phyloP scores from a whole-genome alignment of 92 coral and sea anemone genomes.

The Diadumene lineata region DNA sequence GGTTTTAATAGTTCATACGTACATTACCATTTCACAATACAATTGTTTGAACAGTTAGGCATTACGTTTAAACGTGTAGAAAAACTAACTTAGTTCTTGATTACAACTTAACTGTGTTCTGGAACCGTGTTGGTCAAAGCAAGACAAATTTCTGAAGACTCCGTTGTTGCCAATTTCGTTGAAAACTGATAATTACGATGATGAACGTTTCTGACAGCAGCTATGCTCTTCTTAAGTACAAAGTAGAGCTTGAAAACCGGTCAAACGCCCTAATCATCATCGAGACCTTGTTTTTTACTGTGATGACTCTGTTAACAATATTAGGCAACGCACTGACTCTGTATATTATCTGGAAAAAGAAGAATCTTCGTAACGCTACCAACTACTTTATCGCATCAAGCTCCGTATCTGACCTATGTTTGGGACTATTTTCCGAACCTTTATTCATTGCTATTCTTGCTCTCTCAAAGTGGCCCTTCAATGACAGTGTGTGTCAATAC shows the following conservation, averaged over 20 bases:
- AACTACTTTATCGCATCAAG: conserved; percentile 53
- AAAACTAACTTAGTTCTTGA: too few species aligned
- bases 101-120: too few species aligned
- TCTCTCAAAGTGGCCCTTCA: conserved; percentile 52
- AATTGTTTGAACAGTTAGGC: too few species aligned
- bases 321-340: conserved; percentile 7
- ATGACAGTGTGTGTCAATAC: conserved; percentile 42
- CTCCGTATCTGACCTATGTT: conserved; percentile 52
- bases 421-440: conserved; percentile 34
- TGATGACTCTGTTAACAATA: conserved; percentile 1
- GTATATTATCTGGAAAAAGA: conserved; percentile 16
- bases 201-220: too few species aligned
- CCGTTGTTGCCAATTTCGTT: too few species aligned
- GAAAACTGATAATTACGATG: too few species aligned
- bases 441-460: conserved; percentile 21
- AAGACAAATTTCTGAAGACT: too few species aligned
- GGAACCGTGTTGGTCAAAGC: too few species aligned
- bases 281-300: not conserved
- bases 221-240: not conserved
- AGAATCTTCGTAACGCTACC: conserved; percentile 30
- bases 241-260: not conserved
- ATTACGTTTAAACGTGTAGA: too few species aligned
- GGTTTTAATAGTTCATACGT: too few species aligned
- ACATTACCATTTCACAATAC: too few species aligned
- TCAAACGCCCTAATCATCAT: not conserved